Percentiles rank a stretch among this genome's conserved stretches.
phyloP scores from a whole-genome alignment of 2,113 vertebrate genomes.

The Seriola aureovittata region DNA sequence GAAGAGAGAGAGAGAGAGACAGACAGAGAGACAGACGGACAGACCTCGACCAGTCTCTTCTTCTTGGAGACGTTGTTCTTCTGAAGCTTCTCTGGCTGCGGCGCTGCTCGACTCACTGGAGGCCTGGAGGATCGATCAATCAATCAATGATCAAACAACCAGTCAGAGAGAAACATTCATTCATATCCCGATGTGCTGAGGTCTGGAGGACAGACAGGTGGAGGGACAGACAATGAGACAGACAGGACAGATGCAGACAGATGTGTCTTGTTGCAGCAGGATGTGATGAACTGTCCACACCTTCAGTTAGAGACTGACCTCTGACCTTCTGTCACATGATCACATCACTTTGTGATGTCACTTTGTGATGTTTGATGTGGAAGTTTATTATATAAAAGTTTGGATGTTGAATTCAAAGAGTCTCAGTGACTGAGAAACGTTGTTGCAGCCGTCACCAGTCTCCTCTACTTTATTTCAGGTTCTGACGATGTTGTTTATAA shows the following conservation, averaged over 20 bases:
- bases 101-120: conserved; percentile 94
- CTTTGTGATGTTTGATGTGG: no score
- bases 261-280: neutral
- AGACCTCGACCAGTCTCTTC: conserved; percentile 95
- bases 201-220: conserved; percentile 12
- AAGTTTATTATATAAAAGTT: no score
- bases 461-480: no score
- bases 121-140: conserved; percentile 82
- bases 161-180: neutral
- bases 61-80: conserved; percentile 97
- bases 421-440: no score
- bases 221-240: neutral
- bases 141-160: neutral
- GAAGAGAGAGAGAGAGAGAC: neutral
- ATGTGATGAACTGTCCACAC: neutral
- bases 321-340: neutral
- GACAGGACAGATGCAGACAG: conserved; percentile 3
- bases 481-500: no score
- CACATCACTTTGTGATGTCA: no score
- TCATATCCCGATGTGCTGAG: neutral
- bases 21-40: conserved; percentile 69
- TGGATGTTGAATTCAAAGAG: no score
- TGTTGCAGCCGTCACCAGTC: no score
- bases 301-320: neutral
- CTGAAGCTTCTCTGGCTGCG: conserved; percentile 94